Evolutionary conservation across 2,888 invertebrate genomes (phyloP), one percentile per base, ranked within the genome.

Genomic region (Anarsia innoxiella): DNA sequence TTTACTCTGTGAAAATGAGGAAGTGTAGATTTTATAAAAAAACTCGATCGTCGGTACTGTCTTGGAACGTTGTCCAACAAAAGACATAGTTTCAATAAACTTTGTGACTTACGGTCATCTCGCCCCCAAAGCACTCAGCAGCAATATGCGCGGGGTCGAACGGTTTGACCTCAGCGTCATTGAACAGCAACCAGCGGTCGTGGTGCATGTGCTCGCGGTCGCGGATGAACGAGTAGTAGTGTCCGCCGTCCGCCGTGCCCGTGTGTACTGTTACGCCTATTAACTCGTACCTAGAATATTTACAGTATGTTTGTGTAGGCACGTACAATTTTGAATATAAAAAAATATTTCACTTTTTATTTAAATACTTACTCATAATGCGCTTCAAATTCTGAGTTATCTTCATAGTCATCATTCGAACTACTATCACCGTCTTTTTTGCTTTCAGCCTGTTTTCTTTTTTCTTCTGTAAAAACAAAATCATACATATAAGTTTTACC

Each of bases 221-320:
- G 48, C 96, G 90, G 45, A 97, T 97, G 71, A 97, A 97, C 85
- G 93, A 93, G 77, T 97, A 97, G 75, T 97, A 97, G 75, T 97
- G 97, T 0, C 97, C 97, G 36, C 97, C 97, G 71, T 97, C 97
- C 1, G 97, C 97, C 0, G 96, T 97, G n/a, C 97, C 97, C 10
- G 97, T 97, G 79, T 97, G 97, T 0, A 97, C 97, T 0, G 97
- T 97, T 8, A 97, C 96, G 8, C 97, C 97, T 44, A 95, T 95
- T 45, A 96, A 73, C 70, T 95, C 94, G 75, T 93, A 89, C 37
- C 89, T 89, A 46, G 19, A 19, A 19, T 5, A 19, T 19, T 19
- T 5, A 19, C 3, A 19, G 19, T 19, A 5, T 19, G 8, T 19
- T 19, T 19, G 3, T 3, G 3, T 19, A 19, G 19, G 19, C 8